phyloP scores from a whole-genome alignment of 2,797 vertebrate species.

The Thripadectes ignobilis region DNA sequence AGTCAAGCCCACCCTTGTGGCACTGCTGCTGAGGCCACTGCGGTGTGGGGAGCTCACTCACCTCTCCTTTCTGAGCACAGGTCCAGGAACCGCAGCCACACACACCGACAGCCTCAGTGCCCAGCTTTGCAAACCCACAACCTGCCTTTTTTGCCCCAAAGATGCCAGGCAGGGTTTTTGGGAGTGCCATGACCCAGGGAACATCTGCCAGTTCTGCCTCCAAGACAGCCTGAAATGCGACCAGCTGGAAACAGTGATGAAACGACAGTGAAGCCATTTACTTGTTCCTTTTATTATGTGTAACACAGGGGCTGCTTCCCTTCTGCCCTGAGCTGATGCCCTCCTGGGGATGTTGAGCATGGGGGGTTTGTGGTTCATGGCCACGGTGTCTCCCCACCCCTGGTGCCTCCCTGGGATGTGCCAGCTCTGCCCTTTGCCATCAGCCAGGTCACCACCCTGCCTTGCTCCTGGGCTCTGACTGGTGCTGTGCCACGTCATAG shows the following conservation, averaged over 20 bases:
- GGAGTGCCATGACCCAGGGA: not conserved
- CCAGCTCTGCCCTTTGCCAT: not conserved
- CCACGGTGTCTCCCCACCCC: not conserved
- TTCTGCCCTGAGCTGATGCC: not conserved
- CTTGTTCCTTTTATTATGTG: not conserved
- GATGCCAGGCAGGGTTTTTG: accelerated
- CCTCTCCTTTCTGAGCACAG: accelerated
- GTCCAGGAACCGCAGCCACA: not conserved
- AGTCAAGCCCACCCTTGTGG: not conserved
- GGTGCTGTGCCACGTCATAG: accelerated
- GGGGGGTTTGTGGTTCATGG: accelerated
- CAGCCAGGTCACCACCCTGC: not conserved
- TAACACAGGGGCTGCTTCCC: not conserved
- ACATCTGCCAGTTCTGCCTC: not conserved
- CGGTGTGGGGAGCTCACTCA: not conserved
- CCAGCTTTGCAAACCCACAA: not conserved
- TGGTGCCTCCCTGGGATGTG: not conserved
- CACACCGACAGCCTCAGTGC: accelerated
- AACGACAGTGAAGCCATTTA: not conserved
- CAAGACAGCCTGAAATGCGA: accelerated
- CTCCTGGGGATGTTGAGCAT: not conserved
- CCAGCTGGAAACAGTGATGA: accelerated
- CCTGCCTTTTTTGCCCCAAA: not conserved
- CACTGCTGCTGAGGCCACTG: not conserved
- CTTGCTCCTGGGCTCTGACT: not conserved